These are phyloP conservation scores for Meganola albula DNA, from an alignment of 2,888 invertebrate genomes.

Conservation along the genomic window DNA sequence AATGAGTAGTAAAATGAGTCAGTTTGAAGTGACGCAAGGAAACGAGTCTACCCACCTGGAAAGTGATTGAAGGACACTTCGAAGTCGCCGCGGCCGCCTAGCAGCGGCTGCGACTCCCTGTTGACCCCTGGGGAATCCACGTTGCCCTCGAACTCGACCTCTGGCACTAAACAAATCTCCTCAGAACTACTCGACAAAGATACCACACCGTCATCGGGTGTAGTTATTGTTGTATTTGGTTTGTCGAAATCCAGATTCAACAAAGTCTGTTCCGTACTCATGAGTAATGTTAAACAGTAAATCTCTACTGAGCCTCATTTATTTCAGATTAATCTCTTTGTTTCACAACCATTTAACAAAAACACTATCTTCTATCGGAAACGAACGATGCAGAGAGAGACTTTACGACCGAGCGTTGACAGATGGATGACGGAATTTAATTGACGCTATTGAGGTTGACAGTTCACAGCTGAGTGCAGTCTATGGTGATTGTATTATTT, in stretches of 20 bases:
- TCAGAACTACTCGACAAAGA: constrained; percentile 79
- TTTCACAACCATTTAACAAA: constrained; percentile 74
- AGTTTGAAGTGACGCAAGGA: constrained; percentile 29
- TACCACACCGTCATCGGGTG: constrained; percentile 78
- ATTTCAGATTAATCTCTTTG: constrained; percentile 72
- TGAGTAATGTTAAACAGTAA: constrained; percentile 70
- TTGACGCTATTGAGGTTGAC: too few species aligned
- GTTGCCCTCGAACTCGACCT: constrained; percentile 88
- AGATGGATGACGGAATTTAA: constrained; percentile 20
- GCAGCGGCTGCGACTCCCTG: constrained; percentile 95
- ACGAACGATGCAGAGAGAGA: constrained; percentile 44
- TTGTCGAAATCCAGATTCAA: constrained; percentile 81
- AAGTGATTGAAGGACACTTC: constrained; percentile 90
- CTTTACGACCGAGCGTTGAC: constrained; percentile 40
- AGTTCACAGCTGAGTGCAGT: too few species aligned
- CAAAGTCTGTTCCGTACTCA: constrained; percentile 80
- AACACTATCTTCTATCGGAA: constrained; percentile 60
- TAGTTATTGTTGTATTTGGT: constrained; percentile 57
- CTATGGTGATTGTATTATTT: too few species aligned
- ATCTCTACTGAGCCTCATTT: constrained; percentile 73
- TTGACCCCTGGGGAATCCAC: constrained; percentile 90
- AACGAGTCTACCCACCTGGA: constrained; percentile 80
- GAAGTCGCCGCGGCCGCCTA: constrained; percentile 87
- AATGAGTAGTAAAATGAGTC: constrained; percentile 33
- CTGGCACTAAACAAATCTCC: constrained; percentile 88